A percentile compares a stretch with the other conserved stretches of the same genome.
phyloP scores from a whole-genome alignment of 2,113 vertebrate species.

The Stercorarius parasiticus region DNA sequence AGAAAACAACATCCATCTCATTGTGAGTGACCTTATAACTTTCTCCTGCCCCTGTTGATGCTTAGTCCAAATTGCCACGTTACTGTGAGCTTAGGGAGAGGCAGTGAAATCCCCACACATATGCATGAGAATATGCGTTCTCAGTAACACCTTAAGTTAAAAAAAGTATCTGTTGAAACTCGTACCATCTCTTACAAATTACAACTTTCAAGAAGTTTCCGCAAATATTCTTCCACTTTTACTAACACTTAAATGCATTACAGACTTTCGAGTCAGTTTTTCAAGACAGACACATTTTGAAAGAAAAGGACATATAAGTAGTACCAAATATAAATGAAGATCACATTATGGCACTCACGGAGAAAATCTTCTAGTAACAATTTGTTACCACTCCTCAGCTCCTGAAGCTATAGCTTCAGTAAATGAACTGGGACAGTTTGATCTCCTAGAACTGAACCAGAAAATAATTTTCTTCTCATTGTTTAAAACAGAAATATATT shows the following conservation, averaged over 20 bases:
- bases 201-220: neutral
- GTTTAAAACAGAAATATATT: neutral
- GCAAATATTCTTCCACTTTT: neutral
- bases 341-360: neutral
- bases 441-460: neutral
- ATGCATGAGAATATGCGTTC: neutral
- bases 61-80: neutral
- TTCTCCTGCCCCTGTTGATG: neutral
- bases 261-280: neutral
- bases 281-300: neutral
- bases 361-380: neutral
- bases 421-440: neutral
- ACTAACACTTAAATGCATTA: neutral
- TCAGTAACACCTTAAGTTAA: neutral
- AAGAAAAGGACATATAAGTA: neutral
- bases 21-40: neutral
- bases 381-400: neutral
- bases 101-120: neutral
- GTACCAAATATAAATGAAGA: neutral
- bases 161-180: neutral
- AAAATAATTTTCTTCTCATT: neutral
- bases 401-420: neutral
- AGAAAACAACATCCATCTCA: neutral
- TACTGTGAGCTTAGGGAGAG: neutral
- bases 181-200: neutral